Evolutionary conservation across 2,797 vertebrate genomes (phyloP).

Genomic region (Thamnophis elegans): DNA sequence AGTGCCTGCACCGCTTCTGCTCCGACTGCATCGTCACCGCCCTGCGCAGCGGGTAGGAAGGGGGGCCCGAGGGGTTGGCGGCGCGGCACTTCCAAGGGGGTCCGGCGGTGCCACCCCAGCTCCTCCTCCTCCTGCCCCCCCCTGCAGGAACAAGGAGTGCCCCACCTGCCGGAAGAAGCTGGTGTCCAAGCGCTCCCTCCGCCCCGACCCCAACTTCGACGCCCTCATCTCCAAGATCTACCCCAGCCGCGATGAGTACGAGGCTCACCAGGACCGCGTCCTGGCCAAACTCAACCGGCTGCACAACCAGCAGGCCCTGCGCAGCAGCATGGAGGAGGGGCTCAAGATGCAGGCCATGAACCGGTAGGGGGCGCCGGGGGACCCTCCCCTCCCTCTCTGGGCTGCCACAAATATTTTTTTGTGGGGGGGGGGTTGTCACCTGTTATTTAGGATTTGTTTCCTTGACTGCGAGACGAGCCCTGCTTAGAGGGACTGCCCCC

Average conservation of each 20-base stretch:
- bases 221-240: constrained; percentile 92
- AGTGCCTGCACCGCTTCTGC: constrained; percentile 91
- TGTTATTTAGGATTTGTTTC: neutral
- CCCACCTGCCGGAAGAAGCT: constrained; percentile 91
- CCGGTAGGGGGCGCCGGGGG: constrained; percentile 70
- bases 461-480: accelerated
- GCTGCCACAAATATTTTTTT: neutral
- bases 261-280: constrained; percentile 86
- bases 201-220: constrained; percentile 89
- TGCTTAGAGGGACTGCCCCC: too few species aligned
- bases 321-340: constrained; percentile 90
- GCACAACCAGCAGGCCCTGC: constrained; percentile 88
- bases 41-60: constrained; percentile 81
- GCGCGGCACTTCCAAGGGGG: accelerated
- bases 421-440: neutral
- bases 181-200: constrained; percentile 86
- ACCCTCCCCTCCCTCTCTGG: too few species aligned
- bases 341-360: constrained; percentile 88
- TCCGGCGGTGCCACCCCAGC: neutral
- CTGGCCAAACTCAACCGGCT: constrained; percentile 85
- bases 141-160: constrained; percentile 86
- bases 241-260: constrained; percentile 89
- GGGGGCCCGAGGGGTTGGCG: too few species aligned
- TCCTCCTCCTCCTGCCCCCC: neutral
- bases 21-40: constrained; percentile 90